Evolutionary conservation across 2,797 vertebrate species (phyloP).

Genomic region (Myiothlypis chrysogaster): DNA sequence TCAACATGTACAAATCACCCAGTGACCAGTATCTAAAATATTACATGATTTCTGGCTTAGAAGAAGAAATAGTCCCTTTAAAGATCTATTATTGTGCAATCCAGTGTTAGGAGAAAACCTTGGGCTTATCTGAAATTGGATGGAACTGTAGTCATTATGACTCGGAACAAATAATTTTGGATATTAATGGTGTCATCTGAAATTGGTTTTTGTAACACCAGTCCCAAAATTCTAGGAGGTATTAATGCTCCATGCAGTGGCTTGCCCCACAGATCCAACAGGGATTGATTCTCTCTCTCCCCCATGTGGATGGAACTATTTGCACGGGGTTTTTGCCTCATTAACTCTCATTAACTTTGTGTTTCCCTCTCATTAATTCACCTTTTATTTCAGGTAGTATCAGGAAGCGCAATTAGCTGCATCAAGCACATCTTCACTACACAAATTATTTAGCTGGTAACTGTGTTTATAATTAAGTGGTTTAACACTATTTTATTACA

Average conservation of each 20-base stretch:
- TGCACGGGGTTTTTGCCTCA: accelerated
- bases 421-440: constrained; percentile 20
- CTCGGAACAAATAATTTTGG: neutral
- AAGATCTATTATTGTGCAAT: neutral
- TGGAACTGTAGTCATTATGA: neutral
- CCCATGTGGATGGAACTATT: neutral
- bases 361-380: constrained; percentile 41
- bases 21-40: neutral
- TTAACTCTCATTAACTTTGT: constrained; percentile 24
- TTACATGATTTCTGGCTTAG: neutral
- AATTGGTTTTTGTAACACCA: neutral
- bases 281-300: neutral
- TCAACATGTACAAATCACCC: neutral
- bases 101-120: neutral
- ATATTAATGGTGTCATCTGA: neutral
- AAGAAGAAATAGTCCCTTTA: neutral
- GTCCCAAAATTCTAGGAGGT: neutral
- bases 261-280: neutral
- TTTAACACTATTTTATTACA: constrained; percentile 10
- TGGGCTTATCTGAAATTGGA: neutral
- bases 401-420: constrained; percentile 53
- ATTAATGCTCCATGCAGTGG: neutral
- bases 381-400: constrained; percentile 46
- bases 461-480: constrained; percentile 35
- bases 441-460: constrained; percentile 42